These are phyloP conservation scores for Meandrusa payeni DNA, from an alignment of 2,888 invertebrate species.

Conservation along the genomic window DNA sequence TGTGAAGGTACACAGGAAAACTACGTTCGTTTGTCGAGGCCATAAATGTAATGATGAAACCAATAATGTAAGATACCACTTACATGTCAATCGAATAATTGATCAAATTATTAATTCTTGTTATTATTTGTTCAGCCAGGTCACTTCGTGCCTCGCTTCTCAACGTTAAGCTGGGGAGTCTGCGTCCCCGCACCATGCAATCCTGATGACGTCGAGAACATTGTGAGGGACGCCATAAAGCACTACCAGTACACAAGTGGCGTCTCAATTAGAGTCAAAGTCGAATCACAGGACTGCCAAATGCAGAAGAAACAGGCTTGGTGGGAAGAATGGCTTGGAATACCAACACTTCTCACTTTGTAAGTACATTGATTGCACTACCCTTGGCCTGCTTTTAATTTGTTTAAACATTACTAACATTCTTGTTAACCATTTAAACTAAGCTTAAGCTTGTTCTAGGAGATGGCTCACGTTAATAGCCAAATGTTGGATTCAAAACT, in stretches of 20 bases:
- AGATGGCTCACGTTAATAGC: too few relatives aligned
- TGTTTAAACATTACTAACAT: too few relatives aligned
- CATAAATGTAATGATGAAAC: too few relatives aligned
- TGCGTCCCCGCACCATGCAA: constrained; percentile 85
- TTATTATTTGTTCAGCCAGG: constrained; percentile 81
- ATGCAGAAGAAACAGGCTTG: constrained; percentile 58
- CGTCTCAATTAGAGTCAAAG: constrained; percentile 81
- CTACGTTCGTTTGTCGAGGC: too few relatives aligned
- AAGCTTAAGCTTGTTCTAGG: too few relatives aligned
- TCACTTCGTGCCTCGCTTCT: constrained; percentile 87
- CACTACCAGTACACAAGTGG: constrained; percentile 82
- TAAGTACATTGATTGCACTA: too few relatives aligned
- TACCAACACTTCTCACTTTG: constrained; percentile 65
- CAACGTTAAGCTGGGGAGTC: constrained; percentile 85
- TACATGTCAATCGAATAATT: too few relatives aligned
- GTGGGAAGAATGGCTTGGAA: constrained; percentile 61
- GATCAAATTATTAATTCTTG: constrained; percentile 27
- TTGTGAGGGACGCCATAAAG: constrained; percentile 80
- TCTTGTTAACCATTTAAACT: too few relatives aligned
- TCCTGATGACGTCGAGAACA: constrained; percentile 78
- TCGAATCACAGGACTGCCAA: constrained; percentile 83
- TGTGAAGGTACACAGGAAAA: too few relatives aligned
- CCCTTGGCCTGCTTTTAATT: too few relatives aligned
- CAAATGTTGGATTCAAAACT: too few relatives aligned
- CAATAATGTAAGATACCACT: too few relatives aligned